A percentile compares a stretch with the other conserved stretches of the same genome.
These are phyloP conservation scores for Drosophila nikananu DNA, from an alignment of 1,140 invertebrate species.

Conservation along the genomic window DNA sequence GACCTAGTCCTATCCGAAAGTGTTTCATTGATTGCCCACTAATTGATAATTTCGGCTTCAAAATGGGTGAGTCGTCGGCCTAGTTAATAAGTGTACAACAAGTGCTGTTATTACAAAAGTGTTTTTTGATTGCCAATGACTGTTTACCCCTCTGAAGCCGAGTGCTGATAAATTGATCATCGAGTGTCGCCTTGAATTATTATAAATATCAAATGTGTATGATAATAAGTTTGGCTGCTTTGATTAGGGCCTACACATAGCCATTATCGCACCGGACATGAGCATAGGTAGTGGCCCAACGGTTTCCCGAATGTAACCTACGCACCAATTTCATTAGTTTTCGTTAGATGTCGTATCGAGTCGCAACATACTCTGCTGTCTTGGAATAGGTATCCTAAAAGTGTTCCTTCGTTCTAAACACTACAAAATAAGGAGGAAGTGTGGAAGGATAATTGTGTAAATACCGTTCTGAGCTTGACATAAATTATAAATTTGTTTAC, in stretches of 20 bases:
- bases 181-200: constrained; percentile 45
- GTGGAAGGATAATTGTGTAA: background rate
- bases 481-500: too few species aligned
- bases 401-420: background rate
- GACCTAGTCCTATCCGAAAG: constrained; percentile 8
- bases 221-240: constrained; percentile 18
- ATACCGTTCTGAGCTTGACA: background rate
- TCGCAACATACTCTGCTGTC: background rate
- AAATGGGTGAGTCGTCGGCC: constrained; percentile 66
- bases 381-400: background rate
- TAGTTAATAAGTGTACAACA: constrained; percentile 19
- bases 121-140: constrained; percentile 9
- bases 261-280: constrained; percentile 32
- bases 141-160: background rate
- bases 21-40: constrained; percentile 39
- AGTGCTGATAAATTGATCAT: constrained; percentile 42
- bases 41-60: constrained; percentile 56
- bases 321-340: constrained; percentile 13
- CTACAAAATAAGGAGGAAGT: background rate
- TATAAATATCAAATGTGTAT: constrained; percentile 47
- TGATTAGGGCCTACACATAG: constrained; percentile 14
- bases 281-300: constrained; percentile 7
- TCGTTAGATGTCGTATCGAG: background rate
- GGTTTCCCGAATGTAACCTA: constrained; percentile 3
- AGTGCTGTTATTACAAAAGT: constrained; percentile 4